A percentile compares a stretch with the other conserved stretches of the same genome.
Conservation (phyloP, 2,113 vertebrate genomes). For the Plecturocebus donacophilus region DNA sequence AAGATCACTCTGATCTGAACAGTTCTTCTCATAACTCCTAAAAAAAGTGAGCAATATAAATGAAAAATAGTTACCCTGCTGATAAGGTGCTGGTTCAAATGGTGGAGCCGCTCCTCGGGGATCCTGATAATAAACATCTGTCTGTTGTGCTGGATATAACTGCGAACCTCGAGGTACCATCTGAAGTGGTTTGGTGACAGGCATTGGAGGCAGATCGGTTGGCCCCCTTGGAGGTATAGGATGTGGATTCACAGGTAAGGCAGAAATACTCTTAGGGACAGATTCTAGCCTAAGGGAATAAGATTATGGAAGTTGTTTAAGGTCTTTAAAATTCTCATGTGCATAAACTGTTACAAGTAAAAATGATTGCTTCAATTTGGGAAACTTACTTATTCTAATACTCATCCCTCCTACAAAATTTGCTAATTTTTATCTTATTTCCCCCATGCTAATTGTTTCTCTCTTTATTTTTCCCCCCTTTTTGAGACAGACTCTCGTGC, state of each 20-base stretch:
- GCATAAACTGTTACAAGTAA: background rate
- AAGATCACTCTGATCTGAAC: background rate
- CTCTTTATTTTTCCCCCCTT: no score
- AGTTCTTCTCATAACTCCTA: conserved; percentile 13
- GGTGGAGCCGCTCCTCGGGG: conserved; percentile 90
- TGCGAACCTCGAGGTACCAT: conserved; percentile 92
- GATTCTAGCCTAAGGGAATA: conserved; percentile 88
- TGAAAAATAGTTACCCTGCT: conserved; percentile 86
- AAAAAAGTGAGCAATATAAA: conserved; percentile 3
- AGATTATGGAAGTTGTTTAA: conserved; percentile 54
- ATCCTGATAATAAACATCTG: conserved; percentile 94
- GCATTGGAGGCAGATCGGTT: conserved; percentile 89
- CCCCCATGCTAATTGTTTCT: background rate
- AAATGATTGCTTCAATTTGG: background rate
- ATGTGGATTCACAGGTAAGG: conserved; percentile 91
- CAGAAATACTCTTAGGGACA: conserved; percentile 88
- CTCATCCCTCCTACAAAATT: background rate
- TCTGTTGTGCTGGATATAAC: conserved; percentile 89
- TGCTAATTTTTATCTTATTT: conserved; percentile 9
- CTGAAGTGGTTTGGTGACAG: conserved; percentile 91
- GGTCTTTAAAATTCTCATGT: conserved; percentile 22
- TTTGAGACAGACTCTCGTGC: no score
- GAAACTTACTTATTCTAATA: conserved; percentile 12
- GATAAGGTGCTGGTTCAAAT: conserved; percentile 93
- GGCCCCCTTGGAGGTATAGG: conserved; percentile 87